These are phyloP conservation scores for Pluvianellus socialis DNA, from an alignment of 2,113 vertebrate genomes.

Conservation along the genomic window DNA sequence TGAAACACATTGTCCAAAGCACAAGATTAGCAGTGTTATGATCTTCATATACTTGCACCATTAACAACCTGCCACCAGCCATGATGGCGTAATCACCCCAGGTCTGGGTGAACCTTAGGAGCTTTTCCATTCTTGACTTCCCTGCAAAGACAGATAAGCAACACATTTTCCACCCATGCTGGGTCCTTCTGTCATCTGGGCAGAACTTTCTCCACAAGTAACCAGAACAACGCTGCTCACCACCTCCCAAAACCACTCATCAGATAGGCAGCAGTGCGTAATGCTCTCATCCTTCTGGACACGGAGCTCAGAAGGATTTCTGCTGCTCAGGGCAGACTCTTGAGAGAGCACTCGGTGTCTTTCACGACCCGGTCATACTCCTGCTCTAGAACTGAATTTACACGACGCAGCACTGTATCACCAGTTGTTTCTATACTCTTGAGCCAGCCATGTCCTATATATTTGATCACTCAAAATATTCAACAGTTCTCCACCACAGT, in stretches of 20 bases:
- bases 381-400: not conserved
- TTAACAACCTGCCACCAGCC: not conserved
- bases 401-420: not conserved
- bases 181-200: not conserved
- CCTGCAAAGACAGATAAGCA: not conserved
- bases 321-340: not conserved
- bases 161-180: not conserved
- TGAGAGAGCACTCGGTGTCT: not conserved
- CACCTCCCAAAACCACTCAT: not conserved
- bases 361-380: not conserved
- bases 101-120: not conserved
- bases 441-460: not conserved
- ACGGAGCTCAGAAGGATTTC: not conserved
- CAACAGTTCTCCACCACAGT: not conserved
- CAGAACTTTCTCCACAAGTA: not conserved
- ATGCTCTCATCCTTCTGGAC: not conserved
- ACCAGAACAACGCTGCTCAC: not conserved
- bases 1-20: not conserved
- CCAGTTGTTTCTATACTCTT: not conserved
- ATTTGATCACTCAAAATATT: not conserved
- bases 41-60: not conserved
- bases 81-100: not conserved
- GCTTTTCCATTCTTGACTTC: not conserved
- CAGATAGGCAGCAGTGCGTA: not conserved
- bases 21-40: not conserved